Percentiles rank a stretch among this genome's conserved stretches.
These are phyloP conservation scores for Aleiodes testaceus DNA, from an alignment of 2,888 invertebrate genomes.

Conservation along the genomic window DNA sequence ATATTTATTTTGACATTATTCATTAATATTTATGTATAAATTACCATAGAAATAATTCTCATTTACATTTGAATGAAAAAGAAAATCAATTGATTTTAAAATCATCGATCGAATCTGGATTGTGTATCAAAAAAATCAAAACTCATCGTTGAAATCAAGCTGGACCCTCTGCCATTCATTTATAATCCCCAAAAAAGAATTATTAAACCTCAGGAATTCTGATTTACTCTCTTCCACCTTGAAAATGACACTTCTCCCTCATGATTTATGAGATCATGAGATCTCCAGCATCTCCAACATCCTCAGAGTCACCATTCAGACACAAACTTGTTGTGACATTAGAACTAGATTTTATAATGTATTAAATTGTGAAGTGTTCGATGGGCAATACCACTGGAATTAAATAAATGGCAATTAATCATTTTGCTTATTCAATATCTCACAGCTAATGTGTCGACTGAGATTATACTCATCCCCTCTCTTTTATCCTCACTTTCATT, in stretches of 20 bases:
- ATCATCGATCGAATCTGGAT: neutral
- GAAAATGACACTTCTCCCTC: slow-evolving; percentile 68
- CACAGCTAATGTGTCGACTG: slow-evolving; percentile 46
- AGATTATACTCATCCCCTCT: slow-evolving; percentile 38
- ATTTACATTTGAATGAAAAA: slow-evolving; percentile 33
- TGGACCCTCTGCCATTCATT: slow-evolving; percentile 51
- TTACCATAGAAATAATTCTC: slow-evolving; percentile 16
- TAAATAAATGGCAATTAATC: slow-evolving; percentile 40
- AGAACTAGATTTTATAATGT: neutral
- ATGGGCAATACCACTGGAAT: slow-evolving; percentile 24
- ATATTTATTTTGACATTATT: neutral
- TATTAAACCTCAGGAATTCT: slow-evolving; percentile 68
- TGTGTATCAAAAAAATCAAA: slow-evolving; percentile 35
- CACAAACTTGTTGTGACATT: slow-evolving; percentile 20
- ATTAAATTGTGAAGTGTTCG: slow-evolving; percentile 36
- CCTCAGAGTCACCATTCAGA: slow-evolving; percentile 22
- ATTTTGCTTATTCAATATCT: slow-evolving; percentile 47
- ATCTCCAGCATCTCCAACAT: slow-evolving; percentile 66
- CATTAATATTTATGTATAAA: neutral
- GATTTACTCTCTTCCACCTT: slow-evolving; percentile 48
- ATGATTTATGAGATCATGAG: slow-evolving; percentile 68
- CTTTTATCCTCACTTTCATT: neutral
- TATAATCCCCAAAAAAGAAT: slow-evolving; percentile 54
- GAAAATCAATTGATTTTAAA: slow-evolving; percentile 29
- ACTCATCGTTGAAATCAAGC: slow-evolving; percentile 50